Percentiles rank a stretch among this genome's conserved stretches.
Conservation (phyloP, 2,888 invertebrate genomes). For the Aporophyla lueneburgensis region DNA sequence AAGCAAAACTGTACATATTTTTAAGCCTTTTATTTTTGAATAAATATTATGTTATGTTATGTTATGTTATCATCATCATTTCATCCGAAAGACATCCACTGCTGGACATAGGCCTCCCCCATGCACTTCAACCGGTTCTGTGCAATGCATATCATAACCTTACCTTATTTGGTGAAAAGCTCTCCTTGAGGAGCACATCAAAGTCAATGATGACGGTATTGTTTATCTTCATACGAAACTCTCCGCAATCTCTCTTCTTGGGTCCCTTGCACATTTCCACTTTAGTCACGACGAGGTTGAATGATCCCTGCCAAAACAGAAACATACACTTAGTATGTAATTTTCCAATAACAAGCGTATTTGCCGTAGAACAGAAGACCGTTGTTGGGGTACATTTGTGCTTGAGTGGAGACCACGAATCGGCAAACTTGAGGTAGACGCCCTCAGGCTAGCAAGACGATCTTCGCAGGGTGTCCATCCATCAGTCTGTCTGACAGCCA, state of each 20-base stretch:
- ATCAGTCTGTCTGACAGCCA: no score
- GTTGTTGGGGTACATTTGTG: neutral
- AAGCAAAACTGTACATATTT: no score
- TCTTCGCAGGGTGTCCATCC: neutral
- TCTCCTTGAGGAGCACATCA: neutral
- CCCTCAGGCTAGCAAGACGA: neutral
- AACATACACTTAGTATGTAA: neutral
- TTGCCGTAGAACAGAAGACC: neutral
- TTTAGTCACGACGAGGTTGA: conserved; percentile 1
- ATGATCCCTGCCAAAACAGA: conserved; percentile 1
- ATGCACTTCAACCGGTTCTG: no score
- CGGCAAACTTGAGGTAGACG: neutral
- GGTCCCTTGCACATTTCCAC: neutral
- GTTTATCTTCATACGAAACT: neutral
- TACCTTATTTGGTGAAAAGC: neutral
- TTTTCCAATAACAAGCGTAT: neutral
- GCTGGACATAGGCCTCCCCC: no score
- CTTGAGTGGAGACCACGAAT: neutral
- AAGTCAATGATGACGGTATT: neutral
- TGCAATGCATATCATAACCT: neutral
- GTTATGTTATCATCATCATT: no score
- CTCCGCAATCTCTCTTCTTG: conserved; percentile 1
- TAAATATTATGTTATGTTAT: no score
- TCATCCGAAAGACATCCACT: no score
- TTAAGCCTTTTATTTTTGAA: no score